These are phyloP conservation scores for Nesidiocoris tenuis DNA, from an alignment of 2,888 invertebrate species.

Conservation along the genomic window DNA sequence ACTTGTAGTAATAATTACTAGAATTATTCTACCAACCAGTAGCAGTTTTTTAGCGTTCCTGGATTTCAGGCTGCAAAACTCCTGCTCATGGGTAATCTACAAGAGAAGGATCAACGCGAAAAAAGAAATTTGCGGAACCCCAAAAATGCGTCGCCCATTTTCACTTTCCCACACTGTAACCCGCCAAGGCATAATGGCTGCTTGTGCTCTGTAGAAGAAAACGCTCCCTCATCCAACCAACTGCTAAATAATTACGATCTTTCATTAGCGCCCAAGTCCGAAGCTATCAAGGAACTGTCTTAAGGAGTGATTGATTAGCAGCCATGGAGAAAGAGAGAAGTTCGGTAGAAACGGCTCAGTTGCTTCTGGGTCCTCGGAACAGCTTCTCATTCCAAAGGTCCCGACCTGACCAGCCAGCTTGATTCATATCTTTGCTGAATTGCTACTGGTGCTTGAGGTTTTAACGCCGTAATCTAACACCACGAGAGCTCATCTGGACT, in stretches of 20 bases:
- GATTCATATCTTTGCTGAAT: background rate
- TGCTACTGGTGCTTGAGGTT: background rate
- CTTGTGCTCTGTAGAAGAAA: background rate
- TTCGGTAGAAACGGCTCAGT: background rate
- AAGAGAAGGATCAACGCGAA: too few relatives aligned
- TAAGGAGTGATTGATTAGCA: conserved; percentile 33
- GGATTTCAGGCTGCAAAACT: too few relatives aligned
- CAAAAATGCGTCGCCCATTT: too few relatives aligned
- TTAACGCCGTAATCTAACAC: background rate
- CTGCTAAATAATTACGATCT: conserved; percentile 42
- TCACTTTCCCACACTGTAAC: too few relatives aligned
- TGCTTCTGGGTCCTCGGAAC: background rate
- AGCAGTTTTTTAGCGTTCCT: too few relatives aligned
- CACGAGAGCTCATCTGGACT: too few relatives aligned
- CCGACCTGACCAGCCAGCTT: background rate
- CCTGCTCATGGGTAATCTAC: too few relatives aligned
- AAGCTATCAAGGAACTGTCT: conserved; percentile 40
- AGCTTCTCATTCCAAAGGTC: background rate
- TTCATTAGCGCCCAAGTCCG: conserved; percentile 38
- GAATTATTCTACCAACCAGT: too few relatives aligned
- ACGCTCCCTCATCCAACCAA: background rate
- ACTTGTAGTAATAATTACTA: too few relatives aligned
- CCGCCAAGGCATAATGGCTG: background rate
- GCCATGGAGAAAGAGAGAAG: background rate
- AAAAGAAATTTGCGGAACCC: too few relatives aligned